Evolutionary conservation across 2,888 invertebrate species (phyloP), one percentile per base, ranked within the genome.

Genomic region (Ametastegia equiseti): DNA sequence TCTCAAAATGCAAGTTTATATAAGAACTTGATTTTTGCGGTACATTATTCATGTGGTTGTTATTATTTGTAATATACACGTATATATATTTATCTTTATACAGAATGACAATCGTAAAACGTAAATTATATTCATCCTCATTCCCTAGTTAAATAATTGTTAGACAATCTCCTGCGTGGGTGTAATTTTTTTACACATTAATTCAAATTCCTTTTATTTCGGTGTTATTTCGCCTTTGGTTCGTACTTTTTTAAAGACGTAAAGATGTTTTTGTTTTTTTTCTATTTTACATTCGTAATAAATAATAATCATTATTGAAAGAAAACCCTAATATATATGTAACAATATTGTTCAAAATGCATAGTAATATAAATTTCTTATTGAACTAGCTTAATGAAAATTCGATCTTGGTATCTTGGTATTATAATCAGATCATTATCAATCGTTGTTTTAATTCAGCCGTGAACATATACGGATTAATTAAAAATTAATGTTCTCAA

Each of bases 71-170:
- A 67, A 39, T 9, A 39, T 67, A 67, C 1, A 27, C 19, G 39
- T 67, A 19, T 67, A 67, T 67, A 27, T 39, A 67, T 67, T 39
- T 67, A 67, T 67, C n/a, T 67, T 39, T 67, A 67, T 39, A 67
- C 65, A 33, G 65, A 39, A 39, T 67, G 65, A 67, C 65, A 67
- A 67, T 67, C 65, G 39, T 67, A 23, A 67, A 39, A 67, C 65
- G 19, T 36, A 67, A 67, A 67, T 39, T 39, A 33, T 39, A 39
- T 33, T 39, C 36, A 67, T 67, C 65, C 65, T 19, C 65, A 67
- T 67, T 67, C 39, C 65, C 36, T 67, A 67, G 39, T 9, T 67
- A 36, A 19, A 60, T 60, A 19, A 67, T 67, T 67, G 36, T 36
- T 19, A 39, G 65, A 67, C 65, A 67, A 67, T 67, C 65, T 67